Evolutionary conservation across 2,888 invertebrate genomes (phyloP), one percentile per base, ranked within the genome.

Genomic region (Athripsodes cinereus): DNA sequence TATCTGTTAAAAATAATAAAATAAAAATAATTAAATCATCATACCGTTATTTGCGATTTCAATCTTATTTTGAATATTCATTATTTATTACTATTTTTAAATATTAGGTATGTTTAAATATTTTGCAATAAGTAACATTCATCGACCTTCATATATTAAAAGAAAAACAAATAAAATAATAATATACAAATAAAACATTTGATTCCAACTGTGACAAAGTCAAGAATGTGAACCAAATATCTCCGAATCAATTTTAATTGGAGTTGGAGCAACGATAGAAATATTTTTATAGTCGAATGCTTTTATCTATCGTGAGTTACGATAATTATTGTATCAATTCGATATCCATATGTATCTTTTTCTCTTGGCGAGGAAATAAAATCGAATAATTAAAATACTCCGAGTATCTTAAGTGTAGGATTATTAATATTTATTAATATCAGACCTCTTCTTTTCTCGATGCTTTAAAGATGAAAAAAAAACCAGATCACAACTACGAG

Each of bases 401-500:
- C 2, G 40, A 16, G 2, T 40, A 40, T 40, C 40, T 40, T 16
- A 26, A 26, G 40, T n/a, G n/a, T 40, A 13, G 16, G 40, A 40
- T 3, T 26, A 13, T 40, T 40, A 40, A 13, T 40, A 5, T n/a
- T 40, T 40, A 40, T 40, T 40, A 40, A 40, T 40, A 13, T 40
- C 13, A 8, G 3, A 40, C 2, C 40, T 40, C 40, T 13, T n/a
- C n/a, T n/a, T n/a, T n/a, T n/a, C n/a, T n/a, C 13, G 13, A 13
- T 16, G 40, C 3, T 40, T n/a, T n/a, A 40, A 40, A 13, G 40
- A 40, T 13, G 40, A 40, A 8, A 13, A 40, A 5, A 40, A 40
- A 40, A 40, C 40, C 40, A 40, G 40, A 40, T 40, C 40, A 40
- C 40, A 16, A n/a, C n/a, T n/a, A n/a, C n/a, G n/a, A n/a, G n/a